Evolutionary conservation across 2,113 vertebrate genomes (phyloP).

Genomic region (Cryptomyrus ogoouensis): DNA sequence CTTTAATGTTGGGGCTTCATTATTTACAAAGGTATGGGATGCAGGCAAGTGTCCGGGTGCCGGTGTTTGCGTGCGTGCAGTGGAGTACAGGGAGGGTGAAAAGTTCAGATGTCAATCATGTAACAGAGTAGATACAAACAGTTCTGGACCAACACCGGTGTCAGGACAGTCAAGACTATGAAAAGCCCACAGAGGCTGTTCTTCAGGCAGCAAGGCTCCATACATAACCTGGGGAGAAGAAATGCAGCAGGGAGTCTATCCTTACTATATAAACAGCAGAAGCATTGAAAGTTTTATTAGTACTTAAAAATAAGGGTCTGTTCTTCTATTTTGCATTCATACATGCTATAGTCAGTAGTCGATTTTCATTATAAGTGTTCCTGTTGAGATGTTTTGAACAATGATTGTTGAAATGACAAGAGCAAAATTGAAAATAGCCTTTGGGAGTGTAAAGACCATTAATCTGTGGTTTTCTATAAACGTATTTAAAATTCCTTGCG

Average conservation of each 20-base stretch:
- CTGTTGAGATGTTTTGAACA: not conserved
- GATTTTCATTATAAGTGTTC: not conserved
- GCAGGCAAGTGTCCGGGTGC: not conserved
- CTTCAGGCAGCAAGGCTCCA: not conserved
- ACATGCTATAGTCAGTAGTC: not conserved
- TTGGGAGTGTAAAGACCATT: not conserved
- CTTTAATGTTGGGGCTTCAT: not conserved
- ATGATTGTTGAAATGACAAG: not conserved
- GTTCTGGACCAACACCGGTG: not conserved
- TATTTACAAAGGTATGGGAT: not conserved
- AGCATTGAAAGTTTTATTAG: not conserved
- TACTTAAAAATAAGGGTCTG: not conserved
- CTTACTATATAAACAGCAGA: not conserved
- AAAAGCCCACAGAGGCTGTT: not conserved
- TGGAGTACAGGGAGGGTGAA: not conserved
- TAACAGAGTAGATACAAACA: not conserved
- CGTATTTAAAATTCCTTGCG: not conserved
- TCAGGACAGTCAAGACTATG: not conserved
- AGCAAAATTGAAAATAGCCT: conserved; percentile 7
- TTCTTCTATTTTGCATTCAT: not conserved
- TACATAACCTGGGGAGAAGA: not conserved
- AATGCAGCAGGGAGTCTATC: not conserved
- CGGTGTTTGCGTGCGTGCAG: not conserved
- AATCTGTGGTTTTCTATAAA: conserved; percentile 4
- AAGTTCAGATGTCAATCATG: not conserved